Evolutionary conservation across 2,888 invertebrate genomes (phyloP).

Genomic region (Epistrophe eligans): DNA sequence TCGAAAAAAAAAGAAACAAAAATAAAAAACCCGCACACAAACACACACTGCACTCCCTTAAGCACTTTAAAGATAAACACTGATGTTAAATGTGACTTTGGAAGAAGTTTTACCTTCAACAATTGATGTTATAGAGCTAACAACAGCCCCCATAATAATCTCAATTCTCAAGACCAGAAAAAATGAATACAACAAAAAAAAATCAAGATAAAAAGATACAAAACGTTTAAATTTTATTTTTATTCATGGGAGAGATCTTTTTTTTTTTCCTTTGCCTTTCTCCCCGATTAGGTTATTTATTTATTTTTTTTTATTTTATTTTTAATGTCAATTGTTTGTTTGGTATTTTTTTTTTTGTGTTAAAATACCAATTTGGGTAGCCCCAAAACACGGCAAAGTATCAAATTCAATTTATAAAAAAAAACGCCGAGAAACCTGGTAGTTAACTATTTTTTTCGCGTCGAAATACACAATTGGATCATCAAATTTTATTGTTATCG

Average conservation of each 20-base stretch:
- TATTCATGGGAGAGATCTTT: slow-evolving; percentile 49
- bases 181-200: background rate
- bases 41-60: slow-evolving; percentile 3
- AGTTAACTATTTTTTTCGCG: slow-evolving; percentile 10
- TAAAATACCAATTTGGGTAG: slow-evolving; percentile 13
- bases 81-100: slow-evolving; percentile 34
- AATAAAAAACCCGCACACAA: slow-evolving; percentile 5
- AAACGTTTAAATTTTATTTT: slow-evolving; percentile 66
- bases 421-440: slow-evolving; percentile 30
- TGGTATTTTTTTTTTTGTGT: background rate
- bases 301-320: background rate
- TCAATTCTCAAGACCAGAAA: background rate
- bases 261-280: slow-evolving; percentile 51
- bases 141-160: slow-evolving; percentile 11
- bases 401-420: slow-evolving; percentile 42
- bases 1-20: background rate
- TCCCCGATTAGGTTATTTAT: slow-evolving; percentile 43
- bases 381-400: slow-evolving; percentile 27
- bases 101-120: slow-evolving; percentile 35
- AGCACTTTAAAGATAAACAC: slow-evolving; percentile 26
- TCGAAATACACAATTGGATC: slow-evolving; percentile 62
- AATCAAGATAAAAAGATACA: slow-evolving; percentile 12
- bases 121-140: slow-evolving; percentile 9
- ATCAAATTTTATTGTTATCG: slow-evolving; percentile 62
- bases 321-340: slow-evolving; percentile 68